Conservation (phyloP, 2,888 invertebrate genomes). For the Cantharis rufa region DNA sequence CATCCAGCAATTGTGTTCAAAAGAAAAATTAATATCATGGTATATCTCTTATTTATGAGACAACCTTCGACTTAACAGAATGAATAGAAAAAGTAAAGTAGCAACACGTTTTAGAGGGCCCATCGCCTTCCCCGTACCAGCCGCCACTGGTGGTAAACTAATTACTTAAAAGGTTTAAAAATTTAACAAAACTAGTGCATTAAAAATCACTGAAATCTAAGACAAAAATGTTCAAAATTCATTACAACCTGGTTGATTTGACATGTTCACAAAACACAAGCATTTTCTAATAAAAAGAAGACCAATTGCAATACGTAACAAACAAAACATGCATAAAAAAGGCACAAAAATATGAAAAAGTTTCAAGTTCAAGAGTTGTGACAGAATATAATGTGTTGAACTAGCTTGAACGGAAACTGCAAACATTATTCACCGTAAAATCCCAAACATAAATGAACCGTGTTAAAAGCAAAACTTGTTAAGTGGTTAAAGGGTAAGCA, state of each 20-base stretch:
- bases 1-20: too few species aligned
- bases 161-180: too few species aligned
- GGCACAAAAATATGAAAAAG: neutral
- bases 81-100: too few species aligned
- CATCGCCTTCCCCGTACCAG: too few species aligned
- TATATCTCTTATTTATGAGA: too few species aligned
- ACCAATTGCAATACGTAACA: neutral
- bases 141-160: too few species aligned
- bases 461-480: neutral
- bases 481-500: slow-evolving; percentile 18
- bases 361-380: neutral
- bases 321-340: neutral
- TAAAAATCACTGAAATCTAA: neutral
- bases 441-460: neutral
- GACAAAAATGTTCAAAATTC: neutral
- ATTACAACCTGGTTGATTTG: neutral
- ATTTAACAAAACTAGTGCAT: too few species aligned
- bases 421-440: neutral
- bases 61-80: too few species aligned
- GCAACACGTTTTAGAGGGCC: too few species aligned
- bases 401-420: neutral
- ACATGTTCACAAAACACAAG: neutral
- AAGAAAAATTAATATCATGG: too few species aligned
- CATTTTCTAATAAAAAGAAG: neutral
- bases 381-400: neutral